These are phyloP conservation scores for Ara ararauna DNA, from an alignment of 2,797 vertebrate species.

Conservation along the genomic window DNA sequence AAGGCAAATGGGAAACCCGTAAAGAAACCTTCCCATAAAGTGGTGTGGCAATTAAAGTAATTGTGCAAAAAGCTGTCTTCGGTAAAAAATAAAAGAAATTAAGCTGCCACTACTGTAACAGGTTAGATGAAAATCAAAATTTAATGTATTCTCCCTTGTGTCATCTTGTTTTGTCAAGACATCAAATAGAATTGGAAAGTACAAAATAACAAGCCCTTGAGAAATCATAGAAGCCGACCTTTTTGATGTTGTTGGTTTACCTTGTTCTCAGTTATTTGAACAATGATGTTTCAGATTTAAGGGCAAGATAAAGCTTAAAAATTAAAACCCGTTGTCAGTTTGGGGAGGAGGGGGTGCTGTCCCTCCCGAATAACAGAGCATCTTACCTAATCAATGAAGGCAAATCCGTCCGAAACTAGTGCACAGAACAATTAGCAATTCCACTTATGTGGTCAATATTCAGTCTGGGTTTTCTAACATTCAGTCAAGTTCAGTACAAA, in stretches of 20 bases:
- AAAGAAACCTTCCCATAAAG: conserved; percentile 67
- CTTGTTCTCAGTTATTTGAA: conserved; percentile 87
- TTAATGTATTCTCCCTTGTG: conserved; percentile 92
- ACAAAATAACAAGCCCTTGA: conserved; percentile 91
- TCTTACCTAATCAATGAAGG: conserved; percentile 68
- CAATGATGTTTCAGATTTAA: conserved; percentile 85
- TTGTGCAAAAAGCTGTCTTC: conserved; percentile 80
- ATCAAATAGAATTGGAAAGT: conserved; percentile 97
- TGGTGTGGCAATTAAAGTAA: conserved; percentile 84
- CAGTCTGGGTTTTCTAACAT: conserved; percentile 15
- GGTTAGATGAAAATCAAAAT: conserved; percentile 87
- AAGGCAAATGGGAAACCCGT: conserved; percentile 73
- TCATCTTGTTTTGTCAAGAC: conserved; percentile 94
- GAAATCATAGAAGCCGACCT: conserved; percentile 88
- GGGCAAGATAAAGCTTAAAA: conserved; percentile 84
- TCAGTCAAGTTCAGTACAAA: conserved; percentile 56
- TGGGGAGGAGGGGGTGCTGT: conserved; percentile 39
- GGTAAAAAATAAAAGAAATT: conserved; percentile 78
- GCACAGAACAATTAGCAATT: conserved; percentile 45
- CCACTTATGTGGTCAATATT: conserved; percentile 36
- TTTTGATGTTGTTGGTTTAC: conserved; percentile 93
- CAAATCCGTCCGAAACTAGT: conserved; percentile 29
- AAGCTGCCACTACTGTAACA: conserved; percentile 83
- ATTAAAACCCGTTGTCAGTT: conserved; percentile 77
- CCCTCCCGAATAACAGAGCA: conserved; percentile 60